These are phyloP conservation scores for Salarias fasciatus DNA, from an alignment of 2,797 vertebrate species.

Conservation along the genomic window DNA sequence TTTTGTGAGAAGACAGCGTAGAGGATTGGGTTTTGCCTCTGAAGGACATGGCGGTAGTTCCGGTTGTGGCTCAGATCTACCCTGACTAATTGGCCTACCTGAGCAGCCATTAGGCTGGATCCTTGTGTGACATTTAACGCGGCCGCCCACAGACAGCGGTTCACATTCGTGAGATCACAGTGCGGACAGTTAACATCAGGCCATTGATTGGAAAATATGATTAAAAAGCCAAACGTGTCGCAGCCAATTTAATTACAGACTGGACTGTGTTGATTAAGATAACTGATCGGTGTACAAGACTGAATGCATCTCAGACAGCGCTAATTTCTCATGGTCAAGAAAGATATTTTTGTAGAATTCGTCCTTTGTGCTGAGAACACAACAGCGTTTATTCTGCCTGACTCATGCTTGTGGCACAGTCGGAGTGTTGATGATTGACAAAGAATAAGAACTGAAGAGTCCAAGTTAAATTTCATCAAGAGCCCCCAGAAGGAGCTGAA, in stretches of 20 bases:
- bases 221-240: constrained; percentile 24
- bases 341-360: constrained; percentile 1
- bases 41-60: not conserved
- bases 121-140: not conserved
- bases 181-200: constrained; percentile 28
- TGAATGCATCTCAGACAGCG: constrained; percentile 7
- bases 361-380: not conserved
- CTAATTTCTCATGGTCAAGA: not conserved
- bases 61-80: not conserved
- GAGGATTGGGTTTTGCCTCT: not conserved
- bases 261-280: constrained; percentile 17
- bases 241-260: constrained; percentile 23
- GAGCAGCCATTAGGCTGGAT: not conserved
- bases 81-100: not conserved
- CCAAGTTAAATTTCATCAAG: constrained; percentile 51
- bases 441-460: constrained; percentile 34
- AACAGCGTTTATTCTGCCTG: constrained; percentile 4
- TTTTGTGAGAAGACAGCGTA: not conserved
- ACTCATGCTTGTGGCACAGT: constrained; percentile 15
- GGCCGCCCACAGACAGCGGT: not conserved
- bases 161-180: not conserved
- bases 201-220: constrained; percentile 22
- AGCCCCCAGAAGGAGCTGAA: constrained; percentile 16
- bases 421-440: constrained; percentile 29
- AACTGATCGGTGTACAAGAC: no score